Conservation (phyloP, 1,140 invertebrate species). For the Cardiocondyla obscurior region DNA sequence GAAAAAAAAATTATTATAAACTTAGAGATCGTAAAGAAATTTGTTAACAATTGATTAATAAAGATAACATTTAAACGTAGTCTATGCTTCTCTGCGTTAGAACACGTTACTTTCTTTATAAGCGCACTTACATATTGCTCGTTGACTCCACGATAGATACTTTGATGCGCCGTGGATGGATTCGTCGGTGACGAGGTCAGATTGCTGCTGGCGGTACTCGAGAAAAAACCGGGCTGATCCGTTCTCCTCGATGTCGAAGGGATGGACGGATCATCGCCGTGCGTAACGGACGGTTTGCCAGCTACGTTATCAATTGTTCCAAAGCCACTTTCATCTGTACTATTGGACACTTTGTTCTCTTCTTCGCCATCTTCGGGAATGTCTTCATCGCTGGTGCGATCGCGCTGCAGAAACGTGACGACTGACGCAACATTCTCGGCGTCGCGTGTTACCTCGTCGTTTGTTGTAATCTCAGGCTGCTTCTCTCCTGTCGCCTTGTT, state of each 20-base stretch:
- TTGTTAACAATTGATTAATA: background rate
- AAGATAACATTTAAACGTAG: background rate
- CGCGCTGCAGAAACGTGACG: constrained; percentile 43
- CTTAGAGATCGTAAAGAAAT: background rate
- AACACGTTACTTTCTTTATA: background rate
- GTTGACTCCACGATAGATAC: constrained; percentile 68
- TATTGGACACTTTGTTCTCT: constrained; percentile 29
- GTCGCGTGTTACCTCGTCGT: constrained; percentile 61
- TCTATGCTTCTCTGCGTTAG: background rate
- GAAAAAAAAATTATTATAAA: background rate
- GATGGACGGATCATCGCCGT: constrained; percentile 67
- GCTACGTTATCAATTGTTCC: constrained; percentile 60
- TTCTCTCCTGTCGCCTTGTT: constrained; percentile 15
- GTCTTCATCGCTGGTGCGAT: constrained; percentile 10
- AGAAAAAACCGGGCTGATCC: constrained; percentile 54
- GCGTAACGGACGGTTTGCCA: constrained; percentile 59
- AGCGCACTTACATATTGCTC: constrained; percentile 77
- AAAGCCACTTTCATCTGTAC: constrained; percentile 45
- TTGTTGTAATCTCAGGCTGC: constrained; percentile 16
- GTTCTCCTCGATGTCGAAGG: constrained; percentile 77
- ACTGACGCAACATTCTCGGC: constrained; percentile 24
- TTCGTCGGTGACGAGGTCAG: constrained; percentile 47
- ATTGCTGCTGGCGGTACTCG: constrained; percentile 45
- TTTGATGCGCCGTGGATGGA: constrained; percentile 57
- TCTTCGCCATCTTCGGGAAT: constrained; percentile 40